Percentiles rank a stretch among this genome's conserved stretches.
These are phyloP conservation scores for Hemibagrus wyckioides DNA, from an alignment of 2,113 vertebrate species.

Conservation along the genomic window DNA sequence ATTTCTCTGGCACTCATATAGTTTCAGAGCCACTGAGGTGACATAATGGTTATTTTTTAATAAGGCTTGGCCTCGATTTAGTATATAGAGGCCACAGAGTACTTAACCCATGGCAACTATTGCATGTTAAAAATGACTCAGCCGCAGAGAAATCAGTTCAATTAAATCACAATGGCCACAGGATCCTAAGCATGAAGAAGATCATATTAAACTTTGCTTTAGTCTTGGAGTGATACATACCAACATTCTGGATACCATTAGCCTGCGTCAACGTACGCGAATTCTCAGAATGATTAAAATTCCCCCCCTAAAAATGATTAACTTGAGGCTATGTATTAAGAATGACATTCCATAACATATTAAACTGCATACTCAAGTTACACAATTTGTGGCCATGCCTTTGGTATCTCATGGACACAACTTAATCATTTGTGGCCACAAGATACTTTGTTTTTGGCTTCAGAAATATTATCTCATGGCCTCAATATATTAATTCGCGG, in stretches of 20 bases:
- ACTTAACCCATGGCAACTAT: neutral
- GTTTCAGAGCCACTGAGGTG: neutral
- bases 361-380: neutral
- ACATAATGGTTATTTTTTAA: constrained; percentile 5
- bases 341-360: neutral
- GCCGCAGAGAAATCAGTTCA: neutral
- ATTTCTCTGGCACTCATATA: neutral
- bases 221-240: neutral
- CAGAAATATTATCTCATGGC: neutral
- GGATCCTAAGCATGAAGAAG: neutral
- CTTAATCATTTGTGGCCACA: constrained; percentile 6
- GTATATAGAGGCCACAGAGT: neutral
- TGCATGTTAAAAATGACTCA: neutral
- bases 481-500: neutral
- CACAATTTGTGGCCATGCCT: neutral
- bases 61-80: neutral
- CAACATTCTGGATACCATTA: neutral
- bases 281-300: neutral
- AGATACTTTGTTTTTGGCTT: constrained; percentile 12
- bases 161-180: neutral
- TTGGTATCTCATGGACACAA: constrained; percentile 2
- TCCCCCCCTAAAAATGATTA: neutral
- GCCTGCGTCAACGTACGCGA: neutral
- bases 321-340: constrained; percentile 8
- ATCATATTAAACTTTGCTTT: neutral